Base-by-base conservation (phyloP, 2,888 invertebrate genomes). In the Rhagophthalmus giganteus region DNA sequence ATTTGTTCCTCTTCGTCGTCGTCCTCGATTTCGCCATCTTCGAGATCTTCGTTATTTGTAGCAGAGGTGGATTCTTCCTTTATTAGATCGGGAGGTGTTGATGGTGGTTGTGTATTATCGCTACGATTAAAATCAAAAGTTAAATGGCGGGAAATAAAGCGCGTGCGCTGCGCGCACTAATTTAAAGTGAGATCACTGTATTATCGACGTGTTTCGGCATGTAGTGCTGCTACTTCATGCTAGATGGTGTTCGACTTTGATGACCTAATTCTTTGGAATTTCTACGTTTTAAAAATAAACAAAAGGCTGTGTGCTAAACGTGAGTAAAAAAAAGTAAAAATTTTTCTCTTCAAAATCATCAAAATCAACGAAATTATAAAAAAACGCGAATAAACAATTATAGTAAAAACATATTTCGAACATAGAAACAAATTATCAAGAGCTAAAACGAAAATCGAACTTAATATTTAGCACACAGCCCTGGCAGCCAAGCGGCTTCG, bases 11-110 rank as follows among this genome's bases (percentile, higher is more conserved):
- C 81, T 57, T 82, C 82, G 37, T 82, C 82, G 60, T 83, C 82
- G 33, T 83, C 82, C 57, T 90, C 90, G 61, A 92, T 90, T 74
- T 92, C 92, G 34, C 92, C 92, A 70, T 92, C 92, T 76, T 93
- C 92, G 59, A 91, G 79, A 71, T 91, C 90, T 67, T 86, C 81
- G 31, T 76, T 58, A n/a, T n/a, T n/a, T 8, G 41, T 46, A 10
- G 59, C 2, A 10, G 16, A 6, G 1, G 38, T 13, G 2, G 9
- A 1, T 12, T 40, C 45, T 6, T 44, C 39, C 8, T 35, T 48
- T 20, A n/a, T 8, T 9, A 2, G 13, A 6, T 48, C 48, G 14
- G 34, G 20, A 4, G 26, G 16, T 13, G 2, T 26, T 15, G 26
- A 32, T 9, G 1, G 26, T 10, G 45, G 20, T 32, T 41, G 40